Percentiles rank a stretch among this genome's conserved stretches.
Evolutionary conservation across 2,113 vertebrate species (phyloP).

Genomic region (Sus scrofa): DNA sequence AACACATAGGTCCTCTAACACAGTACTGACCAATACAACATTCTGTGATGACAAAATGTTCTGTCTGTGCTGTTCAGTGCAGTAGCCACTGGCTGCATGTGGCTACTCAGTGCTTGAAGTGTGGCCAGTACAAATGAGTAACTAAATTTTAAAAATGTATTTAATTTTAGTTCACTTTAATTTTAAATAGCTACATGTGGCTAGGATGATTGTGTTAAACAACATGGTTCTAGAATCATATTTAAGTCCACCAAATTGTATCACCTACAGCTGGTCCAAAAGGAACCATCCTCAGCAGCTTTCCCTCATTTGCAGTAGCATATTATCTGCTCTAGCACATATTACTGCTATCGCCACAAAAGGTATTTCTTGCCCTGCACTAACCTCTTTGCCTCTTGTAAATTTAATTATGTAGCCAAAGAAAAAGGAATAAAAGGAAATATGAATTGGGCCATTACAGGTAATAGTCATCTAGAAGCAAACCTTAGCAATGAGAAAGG

Average conservation of each 20-base stretch:
- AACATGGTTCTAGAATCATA: not conserved
- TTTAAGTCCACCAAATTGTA: not conserved
- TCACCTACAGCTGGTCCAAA: not conserved
- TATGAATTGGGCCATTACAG: not conserved
- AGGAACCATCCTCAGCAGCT: not conserved
- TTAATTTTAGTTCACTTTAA: not conserved
- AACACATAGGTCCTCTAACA: not conserved
- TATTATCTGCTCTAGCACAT: not conserved
- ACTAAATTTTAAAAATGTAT: not conserved
- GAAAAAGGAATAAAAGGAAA: not conserved
- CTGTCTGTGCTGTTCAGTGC: not conserved
- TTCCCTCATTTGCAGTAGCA: not conserved
- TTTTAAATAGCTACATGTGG: not conserved
- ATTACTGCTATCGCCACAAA: not conserved
- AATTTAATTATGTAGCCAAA: constrained; percentile 49
- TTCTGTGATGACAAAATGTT: not conserved
- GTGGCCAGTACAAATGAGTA: not conserved
- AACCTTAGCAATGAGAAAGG: not conserved
- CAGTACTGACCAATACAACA: not conserved
- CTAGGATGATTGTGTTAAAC: not conserved
- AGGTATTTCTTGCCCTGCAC: not conserved
- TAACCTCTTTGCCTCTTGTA: not conserved
- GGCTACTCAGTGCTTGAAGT: not conserved
- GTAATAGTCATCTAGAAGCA: not conserved
- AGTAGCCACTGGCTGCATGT: not conserved